A percentile compares a stretch with the other conserved stretches of the same genome.
Conservation (phyloP, 2,888 invertebrate species). For the Cancer borealis region DNA sequence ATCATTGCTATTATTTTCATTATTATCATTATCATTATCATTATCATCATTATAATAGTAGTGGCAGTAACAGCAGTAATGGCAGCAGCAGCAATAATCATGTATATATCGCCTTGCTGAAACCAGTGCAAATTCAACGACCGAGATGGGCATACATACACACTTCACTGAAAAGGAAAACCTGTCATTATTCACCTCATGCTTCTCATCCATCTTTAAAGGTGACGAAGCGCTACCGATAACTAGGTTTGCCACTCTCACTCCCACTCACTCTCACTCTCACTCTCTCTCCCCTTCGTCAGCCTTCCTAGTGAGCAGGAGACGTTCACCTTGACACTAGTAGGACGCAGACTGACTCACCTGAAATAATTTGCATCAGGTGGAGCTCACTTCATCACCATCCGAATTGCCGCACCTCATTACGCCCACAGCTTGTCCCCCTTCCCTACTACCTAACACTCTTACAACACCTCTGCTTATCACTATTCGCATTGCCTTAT, state of each 20-base stretch:
- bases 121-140: background rate
- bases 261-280: background rate
- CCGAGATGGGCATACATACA: background rate
- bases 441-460: background rate
- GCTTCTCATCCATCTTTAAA: background rate
- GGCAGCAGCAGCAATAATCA: background rate
- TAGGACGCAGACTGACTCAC: background rate
- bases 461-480: no score
- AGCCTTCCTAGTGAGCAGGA: background rate
- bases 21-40: background rate
- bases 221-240: background rate
- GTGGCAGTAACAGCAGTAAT: background rate
- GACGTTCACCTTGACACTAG: background rate
- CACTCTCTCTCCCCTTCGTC: background rate
- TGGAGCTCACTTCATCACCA: background rate
- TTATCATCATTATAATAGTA: background rate
- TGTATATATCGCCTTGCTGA: background rate
- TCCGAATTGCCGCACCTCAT: background rate
- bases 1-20: background rate
- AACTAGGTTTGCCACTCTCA: conserved; percentile 2
- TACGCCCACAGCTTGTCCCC: background rate
- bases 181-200: background rate
- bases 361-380: background rate
- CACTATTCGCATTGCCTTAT: no score
- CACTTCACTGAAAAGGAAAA: no score